phyloP scores from a whole-genome alignment of 1,140 invertebrate species.

The Propsilocerus akamusi region DNA sequence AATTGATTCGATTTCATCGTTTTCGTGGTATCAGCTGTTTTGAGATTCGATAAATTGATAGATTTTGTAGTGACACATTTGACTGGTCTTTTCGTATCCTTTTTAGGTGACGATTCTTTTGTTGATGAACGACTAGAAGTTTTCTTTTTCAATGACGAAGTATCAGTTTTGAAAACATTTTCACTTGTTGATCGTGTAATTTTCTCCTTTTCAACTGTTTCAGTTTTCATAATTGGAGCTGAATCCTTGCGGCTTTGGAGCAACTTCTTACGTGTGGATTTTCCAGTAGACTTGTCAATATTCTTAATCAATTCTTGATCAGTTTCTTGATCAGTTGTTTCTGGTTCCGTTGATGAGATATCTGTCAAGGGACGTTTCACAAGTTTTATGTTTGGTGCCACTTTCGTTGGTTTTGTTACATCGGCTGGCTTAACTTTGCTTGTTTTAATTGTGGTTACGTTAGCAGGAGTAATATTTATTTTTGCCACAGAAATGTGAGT shows the following conservation, averaged over 20 bases:
- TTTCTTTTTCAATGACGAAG: conserved; percentile 23
- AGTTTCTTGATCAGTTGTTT: conserved; percentile 1
- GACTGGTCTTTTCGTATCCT: conserved; percentile 12
- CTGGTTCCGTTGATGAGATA: not conserved
- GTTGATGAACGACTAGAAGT: conserved; percentile 25
- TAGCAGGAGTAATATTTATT: not conserved
- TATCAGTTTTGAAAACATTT: conserved; percentile 26
- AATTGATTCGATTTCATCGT: conserved; percentile 21
- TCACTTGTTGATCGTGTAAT: conserved; percentile 33
- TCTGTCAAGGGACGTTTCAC: not conserved
- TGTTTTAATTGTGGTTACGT: not conserved
- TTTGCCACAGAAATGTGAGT: conserved; percentile 6
- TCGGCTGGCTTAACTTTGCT: not conserved
- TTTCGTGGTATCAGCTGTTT: conserved; percentile 14
- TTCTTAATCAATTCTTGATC: conserved; percentile 1
- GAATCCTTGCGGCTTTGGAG: conserved; percentile 18
- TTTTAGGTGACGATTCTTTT: conserved; percentile 16
- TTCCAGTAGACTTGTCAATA: not conserved
- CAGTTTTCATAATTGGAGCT: conserved; percentile 18
- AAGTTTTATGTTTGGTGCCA: not conserved
- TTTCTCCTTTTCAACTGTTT: conserved; percentile 26
- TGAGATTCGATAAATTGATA: conserved; percentile 20
- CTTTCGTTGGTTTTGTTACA: not conserved
- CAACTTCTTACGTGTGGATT: conserved; percentile 5
- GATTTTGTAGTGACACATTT: conserved; percentile 23